phyloP scores from a whole-genome alignment of 2,113 vertebrate genomes.

The Charina bottae region DNA sequence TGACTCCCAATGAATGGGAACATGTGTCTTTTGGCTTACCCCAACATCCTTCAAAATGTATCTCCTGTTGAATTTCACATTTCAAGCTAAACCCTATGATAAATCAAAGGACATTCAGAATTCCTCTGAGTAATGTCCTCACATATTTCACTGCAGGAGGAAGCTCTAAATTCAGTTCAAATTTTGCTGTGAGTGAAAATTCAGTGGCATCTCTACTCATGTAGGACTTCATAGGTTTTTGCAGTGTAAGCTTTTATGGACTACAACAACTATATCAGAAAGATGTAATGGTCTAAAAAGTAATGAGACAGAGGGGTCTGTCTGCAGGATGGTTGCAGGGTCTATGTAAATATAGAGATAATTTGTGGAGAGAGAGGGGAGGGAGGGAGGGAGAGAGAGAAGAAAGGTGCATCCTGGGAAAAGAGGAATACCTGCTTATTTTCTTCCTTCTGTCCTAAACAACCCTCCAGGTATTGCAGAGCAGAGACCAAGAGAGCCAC shows the following conservation, averaged over 20 bases:
- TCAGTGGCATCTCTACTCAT: background rate
- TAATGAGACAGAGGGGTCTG: background rate
- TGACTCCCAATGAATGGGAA: background rate
- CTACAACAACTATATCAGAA: background rate
- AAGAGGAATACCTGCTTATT: background rate
- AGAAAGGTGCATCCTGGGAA: background rate
- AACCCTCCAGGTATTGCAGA: background rate
- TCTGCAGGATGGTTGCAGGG: background rate
- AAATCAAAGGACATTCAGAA: background rate
- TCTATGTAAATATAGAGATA: background rate
- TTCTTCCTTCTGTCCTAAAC: background rate
- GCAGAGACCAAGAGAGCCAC: background rate
- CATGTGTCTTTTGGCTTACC: background rate
- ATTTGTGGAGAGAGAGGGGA: background rate
- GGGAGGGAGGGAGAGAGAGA: background rate
- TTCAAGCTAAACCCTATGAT: background rate
- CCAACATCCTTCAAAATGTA: background rate
- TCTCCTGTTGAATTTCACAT: background rate
- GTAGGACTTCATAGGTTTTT: background rate
- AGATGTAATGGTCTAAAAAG: background rate
- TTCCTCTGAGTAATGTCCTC: background rate
- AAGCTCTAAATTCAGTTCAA: background rate
- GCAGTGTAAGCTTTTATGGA: background rate
- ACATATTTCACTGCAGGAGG: background rate
- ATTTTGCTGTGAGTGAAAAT: background rate